Evolutionary conservation across 2,888 invertebrate genomes (phyloP), one percentile per base, ranked within the genome.

Genomic region (Baronia brevicornis): DNA sequence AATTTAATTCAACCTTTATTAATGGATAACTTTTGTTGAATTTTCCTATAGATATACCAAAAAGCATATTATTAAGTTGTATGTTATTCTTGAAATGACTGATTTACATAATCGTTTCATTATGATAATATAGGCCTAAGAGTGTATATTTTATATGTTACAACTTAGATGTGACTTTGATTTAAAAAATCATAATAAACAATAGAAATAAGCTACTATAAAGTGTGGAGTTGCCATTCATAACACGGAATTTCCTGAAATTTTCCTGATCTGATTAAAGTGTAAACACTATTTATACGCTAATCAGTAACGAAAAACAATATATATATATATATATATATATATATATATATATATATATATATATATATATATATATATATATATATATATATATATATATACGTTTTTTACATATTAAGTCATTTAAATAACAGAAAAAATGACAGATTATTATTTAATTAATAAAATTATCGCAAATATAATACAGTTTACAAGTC

Each of bases 91-190:
- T 72, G 63, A 67, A 71, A 72, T 51, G 73, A 74, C 73, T 74
- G 74, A 74, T 72, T 72, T 71, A 71, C 64, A 70, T 59, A 63
- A 72, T 64, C 60, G 54, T 69, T 69, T 70, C 59, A 61, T 62
- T 62, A 54, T 52, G 32, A 51, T 64, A 64, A 56, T 47, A 25
- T 63, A 69, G 55, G 25, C 43, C 28, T 64, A 67, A 63, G 59
- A 47, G 38, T 50, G 55, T 54, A 57, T 58, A 55, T 61, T 57
- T 54, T 55, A 38, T 54, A 59, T 58, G 55, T 54, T 64, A 59
- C 46, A 40, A 44, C 33, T 36, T 28, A 28, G 23, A 8, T 19
- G n/a, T 10, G 10, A 5, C 26, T 4, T 21, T 8, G 10, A 21
- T 27, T 21, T 28, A 5, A 37, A 6, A 17, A 6, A 26, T 17